These are phyloP conservation scores for Drosophila burlai DNA, from an alignment of 1,140 invertebrate species.

Conservation along the genomic window DNA sequence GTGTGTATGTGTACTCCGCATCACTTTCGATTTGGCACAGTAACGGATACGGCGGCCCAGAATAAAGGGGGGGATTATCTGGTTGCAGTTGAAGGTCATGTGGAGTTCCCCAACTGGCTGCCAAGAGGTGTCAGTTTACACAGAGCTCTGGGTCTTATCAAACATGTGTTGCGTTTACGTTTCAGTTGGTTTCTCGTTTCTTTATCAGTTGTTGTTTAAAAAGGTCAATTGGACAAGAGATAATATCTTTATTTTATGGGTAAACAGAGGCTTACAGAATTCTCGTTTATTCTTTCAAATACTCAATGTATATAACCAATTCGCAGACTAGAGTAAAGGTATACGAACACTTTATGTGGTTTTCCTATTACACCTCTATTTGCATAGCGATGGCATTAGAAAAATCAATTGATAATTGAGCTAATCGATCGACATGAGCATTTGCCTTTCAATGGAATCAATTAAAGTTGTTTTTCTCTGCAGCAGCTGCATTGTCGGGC, in stretches of 20 bases:
- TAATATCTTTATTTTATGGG: conserved; percentile 4
- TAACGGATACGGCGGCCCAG: conserved; percentile 29
- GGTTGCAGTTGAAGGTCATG: conserved; percentile 44
- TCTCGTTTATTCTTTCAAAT: neutral
- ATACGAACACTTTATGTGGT: neutral
- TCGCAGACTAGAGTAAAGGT: neutral
- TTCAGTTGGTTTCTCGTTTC: neutral
- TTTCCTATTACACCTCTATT: conserved; percentile 11
- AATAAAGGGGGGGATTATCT: conserved; percentile 26
- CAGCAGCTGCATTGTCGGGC: conserved; percentile 15
- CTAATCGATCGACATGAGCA: conserved; percentile 38
- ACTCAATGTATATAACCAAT: neutral
- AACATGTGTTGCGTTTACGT: conserved; percentile 26
- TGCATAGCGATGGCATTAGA: conserved; percentile 36
- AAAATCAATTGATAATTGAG: conserved; percentile 38
- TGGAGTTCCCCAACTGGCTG: conserved; percentile 9
- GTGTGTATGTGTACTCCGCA: conserved; percentile 14
- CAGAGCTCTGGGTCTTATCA: conserved; percentile 24
- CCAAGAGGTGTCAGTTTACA: conserved; percentile 46
- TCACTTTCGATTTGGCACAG: conserved; percentile 74
- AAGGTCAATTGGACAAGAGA: conserved; percentile 16
- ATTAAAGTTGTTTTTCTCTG: conserved; percentile 50
- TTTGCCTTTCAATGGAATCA: conserved; percentile 35
- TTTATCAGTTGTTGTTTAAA: conserved; percentile 40
- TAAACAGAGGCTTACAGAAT: neutral